Percentiles rank a stretch among this genome's conserved stretches.
These are phyloP conservation scores for Macropis europaea DNA, from an alignment of 2,888 invertebrate genomes.

Conservation along the genomic window DNA sequence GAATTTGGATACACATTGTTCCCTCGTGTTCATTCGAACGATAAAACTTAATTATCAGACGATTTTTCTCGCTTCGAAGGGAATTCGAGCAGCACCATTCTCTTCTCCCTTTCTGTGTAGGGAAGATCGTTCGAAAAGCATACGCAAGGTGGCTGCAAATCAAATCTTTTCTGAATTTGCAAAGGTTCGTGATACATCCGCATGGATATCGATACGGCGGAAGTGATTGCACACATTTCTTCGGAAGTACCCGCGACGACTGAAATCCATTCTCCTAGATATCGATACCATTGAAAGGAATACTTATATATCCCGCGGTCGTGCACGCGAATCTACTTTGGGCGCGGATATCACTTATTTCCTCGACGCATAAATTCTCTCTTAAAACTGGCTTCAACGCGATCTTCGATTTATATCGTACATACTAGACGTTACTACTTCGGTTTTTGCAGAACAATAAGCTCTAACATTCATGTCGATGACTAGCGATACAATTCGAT, in stretches of 20 bases:
- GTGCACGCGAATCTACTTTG: neutral
- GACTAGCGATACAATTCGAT: too few relatives aligned
- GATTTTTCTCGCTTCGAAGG: neutral
- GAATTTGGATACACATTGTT: neutral
- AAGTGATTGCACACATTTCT: slow-evolving; percentile 36
- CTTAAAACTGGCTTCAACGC: neutral
- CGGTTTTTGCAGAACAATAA: too few relatives aligned
- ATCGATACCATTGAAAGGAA: slow-evolving; percentile 26
- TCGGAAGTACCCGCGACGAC: neutral
- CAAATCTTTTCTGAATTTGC: slow-evolving; percentile 33
- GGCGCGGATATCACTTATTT: slow-evolving; percentile 20
- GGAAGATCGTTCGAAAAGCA: neutral
- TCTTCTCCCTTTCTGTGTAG: neutral
- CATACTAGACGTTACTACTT: too few relatives aligned
- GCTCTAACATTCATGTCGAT: too few relatives aligned
- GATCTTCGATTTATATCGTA: neutral
- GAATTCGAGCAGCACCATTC: neutral
- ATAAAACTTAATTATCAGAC: neutral
- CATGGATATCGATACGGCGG: slow-evolving; percentile 13
- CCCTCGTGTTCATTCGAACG: neutral
- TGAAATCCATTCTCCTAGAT: slow-evolving; percentile 19
- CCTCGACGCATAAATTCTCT: slow-evolving; percentile 5
- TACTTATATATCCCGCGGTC: slow-evolving; percentile 18
- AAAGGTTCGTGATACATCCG: slow-evolving; percentile 12
- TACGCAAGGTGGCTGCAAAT: slow-evolving; percentile 13